A percentile compares a stretch with the other conserved stretches of the same genome.
Evolutionary conservation across 1,140 invertebrate genomes (phyloP).

Genomic region (Lucilia cuprina): DNA sequence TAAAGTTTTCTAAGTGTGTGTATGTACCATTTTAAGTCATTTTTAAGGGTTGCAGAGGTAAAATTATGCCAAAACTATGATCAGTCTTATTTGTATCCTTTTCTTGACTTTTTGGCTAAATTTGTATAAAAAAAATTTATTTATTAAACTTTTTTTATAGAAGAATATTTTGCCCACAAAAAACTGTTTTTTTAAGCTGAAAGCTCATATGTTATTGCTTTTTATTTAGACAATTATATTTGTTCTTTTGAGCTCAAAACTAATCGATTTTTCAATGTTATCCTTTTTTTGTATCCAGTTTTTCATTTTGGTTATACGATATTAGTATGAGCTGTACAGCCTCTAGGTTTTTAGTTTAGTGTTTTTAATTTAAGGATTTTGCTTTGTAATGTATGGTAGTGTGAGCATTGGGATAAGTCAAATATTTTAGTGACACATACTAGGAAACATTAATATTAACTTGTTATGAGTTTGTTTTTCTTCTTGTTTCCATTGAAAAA

Average conservation of each 20-base stretch:
- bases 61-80: neutral
- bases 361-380: neutral
- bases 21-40: neutral
- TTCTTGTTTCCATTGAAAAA: neutral
- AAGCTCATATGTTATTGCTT: neutral
- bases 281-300: neutral
- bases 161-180: too few species aligned
- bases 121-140: neutral
- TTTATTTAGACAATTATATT: neutral
- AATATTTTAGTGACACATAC: neutral
- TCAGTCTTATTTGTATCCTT: neutral
- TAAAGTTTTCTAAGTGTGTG: neutral
- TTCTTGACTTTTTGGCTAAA: too few species aligned
- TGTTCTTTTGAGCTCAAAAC: neutral
- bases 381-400: neutral
- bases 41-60: neutral
- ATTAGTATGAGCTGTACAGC: too few species aligned
- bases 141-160: neutral
- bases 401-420: neutral
- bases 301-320: too few species aligned
- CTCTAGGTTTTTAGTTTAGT: neutral
- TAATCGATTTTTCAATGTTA: neutral
- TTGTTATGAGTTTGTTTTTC: neutral
- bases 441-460: neutral
- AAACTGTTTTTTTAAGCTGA: too few species aligned